Base-by-base conservation (phyloP, 2,113 vertebrate species). In the Lipophrys pholis region DNA sequence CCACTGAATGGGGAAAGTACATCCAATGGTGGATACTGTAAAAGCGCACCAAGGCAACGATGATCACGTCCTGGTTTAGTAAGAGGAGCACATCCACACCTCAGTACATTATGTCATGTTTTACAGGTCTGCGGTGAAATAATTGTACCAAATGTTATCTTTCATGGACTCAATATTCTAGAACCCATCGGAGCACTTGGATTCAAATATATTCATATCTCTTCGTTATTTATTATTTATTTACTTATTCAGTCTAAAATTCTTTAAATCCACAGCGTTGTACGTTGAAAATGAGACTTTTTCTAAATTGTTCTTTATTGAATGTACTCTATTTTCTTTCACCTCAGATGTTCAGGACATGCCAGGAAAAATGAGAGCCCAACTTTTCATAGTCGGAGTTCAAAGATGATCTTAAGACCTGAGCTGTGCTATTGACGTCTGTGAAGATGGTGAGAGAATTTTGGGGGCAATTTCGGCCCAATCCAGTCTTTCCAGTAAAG, bases 21-120 rank as follows among this genome's bases (percentile, higher is more conserved):
- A 60, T 30, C 21, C 45, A 40, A 9, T 38, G 62, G 49, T 9
- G 6, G 36, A 53, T 54, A 84, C 73, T 75, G 88, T 86, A 83
- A 76, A 70, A 63, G 41, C 6, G 14, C 48, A 63, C 14, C 48
- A 56, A 11, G 12, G 4, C 45, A 5, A 51, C 8, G 0, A 51
- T 10, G 7, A 10, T 1, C 49, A 51, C 21, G 4, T 8, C 21
- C 16, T 21, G 8, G 7, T 17, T 50, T 46, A 46, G 14, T 48
- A 7, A 15, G 8, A 6, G 14, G 6, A 15, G 14, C 16, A 51
- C 21, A 30, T 30, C 21, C 21, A 30, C 21, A 4, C 4, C 21
- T 30, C 21, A 30, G 21, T 30, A 30, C 21, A 30, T 30, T 30
- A 30, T 30, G 21, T 30, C 21, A 30, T 30, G 21, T 30, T 30